Percentiles rank a stretch among this genome's conserved stretches.
These are phyloP conservation scores for Bufotes viridis DNA, from an alignment of 2,797 vertebrate genomes.

Conservation along the genomic window DNA sequence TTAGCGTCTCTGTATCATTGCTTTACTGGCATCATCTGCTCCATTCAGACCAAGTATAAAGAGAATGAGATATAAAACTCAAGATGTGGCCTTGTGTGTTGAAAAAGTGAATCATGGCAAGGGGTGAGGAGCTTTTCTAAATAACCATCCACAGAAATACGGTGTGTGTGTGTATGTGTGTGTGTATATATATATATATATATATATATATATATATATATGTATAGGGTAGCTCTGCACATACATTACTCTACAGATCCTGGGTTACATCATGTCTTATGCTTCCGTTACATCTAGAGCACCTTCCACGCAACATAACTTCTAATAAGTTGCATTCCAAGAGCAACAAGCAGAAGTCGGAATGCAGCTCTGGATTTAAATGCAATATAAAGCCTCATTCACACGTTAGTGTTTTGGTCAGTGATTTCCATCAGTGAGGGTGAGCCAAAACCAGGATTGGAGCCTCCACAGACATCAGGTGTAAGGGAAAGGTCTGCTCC, in stretches of 20 bases:
- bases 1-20: background rate
- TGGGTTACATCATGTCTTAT: background rate
- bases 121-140: background rate
- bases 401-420: too few relatives aligned
- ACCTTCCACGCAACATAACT: background rate
- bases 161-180: too few relatives aligned
- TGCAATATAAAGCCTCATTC: background rate
- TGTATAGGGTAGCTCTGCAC: background rate
- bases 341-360: background rate
- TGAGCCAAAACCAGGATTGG: too few relatives aligned
- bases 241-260: background rate
- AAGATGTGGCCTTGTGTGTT: background rate
- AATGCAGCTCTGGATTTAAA: background rate
- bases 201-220: too few relatives aligned
- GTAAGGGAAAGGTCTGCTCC: too few relatives aligned
- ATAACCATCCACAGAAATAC: background rate
- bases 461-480: too few relatives aligned
- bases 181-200: background rate
- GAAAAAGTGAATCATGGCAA: too few relatives aligned
- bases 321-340: too few relatives aligned
- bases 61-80: conserved; percentile 7
- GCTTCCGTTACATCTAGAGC: background rate
- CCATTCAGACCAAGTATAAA: background rate
- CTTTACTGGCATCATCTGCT: background rate
- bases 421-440: too few relatives aligned